Base-by-base conservation (phyloP, 2,113 vertebrate species). In the Serilophus lunatus region DNA sequence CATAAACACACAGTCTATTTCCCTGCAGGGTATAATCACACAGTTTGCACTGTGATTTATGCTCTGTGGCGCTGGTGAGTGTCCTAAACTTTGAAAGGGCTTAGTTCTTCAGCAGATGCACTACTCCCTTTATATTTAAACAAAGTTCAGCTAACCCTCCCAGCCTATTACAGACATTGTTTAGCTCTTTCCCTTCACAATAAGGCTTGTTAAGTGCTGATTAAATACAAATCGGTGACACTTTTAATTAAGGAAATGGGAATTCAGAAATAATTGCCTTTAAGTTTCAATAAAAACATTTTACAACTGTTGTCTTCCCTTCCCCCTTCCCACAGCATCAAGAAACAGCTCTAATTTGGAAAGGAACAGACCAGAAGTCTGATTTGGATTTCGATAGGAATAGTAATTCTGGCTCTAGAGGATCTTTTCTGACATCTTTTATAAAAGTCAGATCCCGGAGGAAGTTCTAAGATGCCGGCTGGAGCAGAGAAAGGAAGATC, bases 1-100 rank as follows among this genome's bases (percentile, higher is more conserved):
- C 98, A 98, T 98, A 98, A 98, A 98, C 97, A 97, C 97, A 97
- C 97, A 98, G 98, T 98, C 96, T 97, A 98, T 98, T 98, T 98
- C 98, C 98, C 98, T 98, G 98, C 98, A 98, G 98, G 98, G 98
- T 98, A 98, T 98, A 98, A 98, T 98, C 98, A 97, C 98, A 97
- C 98, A 98, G 98, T 98, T 98, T 98, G 98, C 94, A 88, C 97
- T 93, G 98, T 98, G 98, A 98, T 98, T 98, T 98, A 98, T 97
- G 92, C 96, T 64, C 92, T 64, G 72, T 97, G 97, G 98, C 76
- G 97, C 96, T 79, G 96, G 97, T 96, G 98, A 98, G 97, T 97
- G 98, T 98, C 98, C 98, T 97, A 97, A 97, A 98, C 97, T 98
- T 98, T 94, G 96, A 97, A 96, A 96, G 95, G 97, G 95, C 95